Evolutionary conservation across 2,113 vertebrate species (phyloP).

Genomic region (Corydoras sp.): DNA sequence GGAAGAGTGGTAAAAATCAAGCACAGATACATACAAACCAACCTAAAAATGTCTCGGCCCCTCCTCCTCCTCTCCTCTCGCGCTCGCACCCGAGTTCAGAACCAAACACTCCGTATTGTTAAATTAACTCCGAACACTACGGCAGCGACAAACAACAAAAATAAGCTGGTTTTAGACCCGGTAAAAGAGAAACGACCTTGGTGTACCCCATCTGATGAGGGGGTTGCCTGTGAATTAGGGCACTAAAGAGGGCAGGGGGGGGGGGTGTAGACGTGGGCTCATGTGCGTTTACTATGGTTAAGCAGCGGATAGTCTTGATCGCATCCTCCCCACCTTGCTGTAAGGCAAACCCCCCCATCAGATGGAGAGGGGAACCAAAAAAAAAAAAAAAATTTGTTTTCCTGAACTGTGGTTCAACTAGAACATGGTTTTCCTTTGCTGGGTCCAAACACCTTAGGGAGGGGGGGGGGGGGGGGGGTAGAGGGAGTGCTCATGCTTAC

Average conservation of each 20-base stretch:
- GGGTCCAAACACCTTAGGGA: constrained; percentile 9
- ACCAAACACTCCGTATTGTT: constrained; percentile 72
- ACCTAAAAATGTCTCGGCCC: constrained; percentile 65
- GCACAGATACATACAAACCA: constrained; percentile 75
- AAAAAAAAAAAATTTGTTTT: constrained; percentile 19
- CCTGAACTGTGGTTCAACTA: constrained; percentile 41
- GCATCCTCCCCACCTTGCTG: not conserved
- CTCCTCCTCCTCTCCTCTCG: constrained; percentile 39
- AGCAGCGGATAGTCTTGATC: constrained; percentile 5
- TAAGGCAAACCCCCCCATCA: constrained; percentile 39
- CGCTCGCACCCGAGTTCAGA: constrained; percentile 42
- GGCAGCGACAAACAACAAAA: constrained; percentile 54
- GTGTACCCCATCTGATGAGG: constrained; percentile 53
- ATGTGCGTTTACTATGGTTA: constrained; percentile 33
- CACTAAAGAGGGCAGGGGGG: not conserved
- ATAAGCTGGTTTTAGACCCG: constrained; percentile 81
- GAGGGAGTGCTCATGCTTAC: constrained; percentile 52
- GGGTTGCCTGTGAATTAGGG: constrained; percentile 27
- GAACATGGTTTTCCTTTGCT: constrained; percentile 21
- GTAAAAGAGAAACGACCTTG: constrained; percentile 74
- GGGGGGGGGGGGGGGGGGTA: not conserved
- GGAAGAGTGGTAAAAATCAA: constrained; percentile 83
- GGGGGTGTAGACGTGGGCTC: constrained; percentile 16
- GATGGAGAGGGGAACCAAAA: constrained; percentile 17
- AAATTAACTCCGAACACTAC: constrained; percentile 93